Conservation (phyloP, 2,113 vertebrate genomes). For the Aythya baeri region DNA sequence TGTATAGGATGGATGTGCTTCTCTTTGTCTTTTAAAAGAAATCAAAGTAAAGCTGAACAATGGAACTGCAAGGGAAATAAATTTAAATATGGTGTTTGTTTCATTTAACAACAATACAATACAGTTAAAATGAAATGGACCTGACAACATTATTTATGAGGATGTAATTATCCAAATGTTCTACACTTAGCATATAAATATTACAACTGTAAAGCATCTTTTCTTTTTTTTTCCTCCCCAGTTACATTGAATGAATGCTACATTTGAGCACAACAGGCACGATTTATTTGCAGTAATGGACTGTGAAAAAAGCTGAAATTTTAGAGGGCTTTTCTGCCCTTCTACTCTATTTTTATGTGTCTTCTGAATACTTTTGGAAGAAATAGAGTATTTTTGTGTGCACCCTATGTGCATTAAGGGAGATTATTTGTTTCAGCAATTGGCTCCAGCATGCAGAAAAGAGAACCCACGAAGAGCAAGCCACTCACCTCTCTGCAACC, state of each 20-base stretch:
- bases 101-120: slow-evolving; percentile 3
- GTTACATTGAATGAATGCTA: neutral
- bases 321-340: neutral
- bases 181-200: too few relatives aligned
- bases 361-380: neutral
- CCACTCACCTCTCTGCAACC: neutral
- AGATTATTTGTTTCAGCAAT: neutral
- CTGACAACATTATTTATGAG: slow-evolving; percentile 37
- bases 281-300: neutral
- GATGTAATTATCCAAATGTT: neutral
- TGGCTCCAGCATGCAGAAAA: neutral
- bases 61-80: neutral
- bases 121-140: slow-evolving; percentile 18
- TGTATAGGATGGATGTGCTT: slow-evolving; percentile 44
- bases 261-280: neutral
- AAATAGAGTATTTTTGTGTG: neutral
- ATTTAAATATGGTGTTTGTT: slow-evolving; percentile 17
- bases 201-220: neutral
- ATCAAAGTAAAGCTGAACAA: slow-evolving; percentile 45
- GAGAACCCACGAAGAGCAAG: fast-evolving
- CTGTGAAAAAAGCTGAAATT: neutral
- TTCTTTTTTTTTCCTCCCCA: slow-evolving; percentile 5
- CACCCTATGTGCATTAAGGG: neutral
- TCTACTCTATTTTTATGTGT: neutral
- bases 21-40: slow-evolving; percentile 41